These are phyloP conservation scores for Fragum sueziense DNA, from an alignment of 2,888 invertebrate species.

Conservation along the genomic window DNA sequence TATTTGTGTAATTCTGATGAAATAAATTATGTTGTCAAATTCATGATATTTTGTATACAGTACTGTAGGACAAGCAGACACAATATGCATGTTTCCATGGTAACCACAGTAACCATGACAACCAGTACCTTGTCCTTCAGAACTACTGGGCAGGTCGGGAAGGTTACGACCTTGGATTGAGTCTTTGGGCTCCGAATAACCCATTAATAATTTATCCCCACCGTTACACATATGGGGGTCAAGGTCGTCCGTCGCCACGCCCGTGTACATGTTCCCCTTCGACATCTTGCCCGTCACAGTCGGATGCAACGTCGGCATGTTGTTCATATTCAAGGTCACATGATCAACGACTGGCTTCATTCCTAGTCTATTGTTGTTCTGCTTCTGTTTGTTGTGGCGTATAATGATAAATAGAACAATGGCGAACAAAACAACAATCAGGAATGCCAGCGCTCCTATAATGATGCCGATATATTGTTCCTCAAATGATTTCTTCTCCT, in stretches of 20 bases:
- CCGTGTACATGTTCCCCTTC: conserved; percentile 82
- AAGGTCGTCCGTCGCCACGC: conserved; percentile 81
- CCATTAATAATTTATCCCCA: conserved; percentile 67
- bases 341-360: conserved; percentile 76
- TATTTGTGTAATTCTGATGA: too few species aligned
- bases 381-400: conserved; percentile 73
- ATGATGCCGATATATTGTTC: conserved; percentile 77
- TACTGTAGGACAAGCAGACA: conserved; percentile 7
- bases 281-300: conserved; percentile 77
- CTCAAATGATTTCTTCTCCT: conserved; percentile 66
- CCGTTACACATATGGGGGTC: conserved; percentile 69
- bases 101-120: conserved; percentile 23
- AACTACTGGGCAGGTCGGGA: conserved; percentile 78
- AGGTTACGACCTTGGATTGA: conserved; percentile 79
- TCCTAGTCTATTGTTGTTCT: conserved; percentile 75
- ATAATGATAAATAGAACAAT: conserved; percentile 87
- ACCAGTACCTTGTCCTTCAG: conserved; percentile 64
- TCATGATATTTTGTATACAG: not conserved
- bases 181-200: conserved; percentile 75
- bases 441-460: conserved; percentile 86
- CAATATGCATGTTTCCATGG: conserved; percentile 12
- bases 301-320: conserved; percentile 66
- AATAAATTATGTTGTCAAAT: not conserved
- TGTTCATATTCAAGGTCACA: conserved; percentile 88
- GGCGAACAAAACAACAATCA: conserved; percentile 86